Evolutionary conservation across 2,113 vertebrate species (phyloP), one percentile per base, ranked within the genome.

Genomic region (Siniperca chuatsi): DNA sequence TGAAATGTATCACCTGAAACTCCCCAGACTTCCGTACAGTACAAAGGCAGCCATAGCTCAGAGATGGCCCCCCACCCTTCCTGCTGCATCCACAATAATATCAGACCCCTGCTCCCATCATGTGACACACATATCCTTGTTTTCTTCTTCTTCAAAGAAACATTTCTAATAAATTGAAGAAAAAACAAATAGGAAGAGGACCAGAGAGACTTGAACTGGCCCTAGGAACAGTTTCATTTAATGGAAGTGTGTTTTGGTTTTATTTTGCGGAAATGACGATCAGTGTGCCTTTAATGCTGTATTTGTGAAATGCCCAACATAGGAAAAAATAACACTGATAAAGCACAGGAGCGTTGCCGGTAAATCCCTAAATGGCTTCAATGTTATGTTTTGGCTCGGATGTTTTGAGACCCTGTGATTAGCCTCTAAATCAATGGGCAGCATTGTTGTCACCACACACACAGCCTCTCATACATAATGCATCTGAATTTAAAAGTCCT

Each of bases 391-490:
- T 88, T 77, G 87, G 81, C 73, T 87, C 6, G 60, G 67, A 79
- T 92, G 89, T 91, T 90, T 88, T 90, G 83, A 85, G 87, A 75
- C 81, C 81, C 75, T 81, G 90, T 93, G 93, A 95, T 95, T 95
- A 94, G 91, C 93, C 86, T 92, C 83, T 92, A 93, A 92, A 95
- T 95, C 93, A 95, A 89, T 94, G 89, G 85, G 82, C 74, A 85
- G 89, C 81, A 83, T 86, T 94, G 91, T 92, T 85, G 87, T 90
- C 86, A 78, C 90, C 84, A 44, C 79, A 83, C 88, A 86, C 84
- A 62, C 71, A 33, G 78, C 61, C 75, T 66, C 90, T 95, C 92
- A 95, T 96, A 86, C 94, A 95, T 95, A 95, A 95, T 95, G 90
- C 89, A 95, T 92, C 84, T 58, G 42, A 87, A 90, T 93, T 89